Evolutionary conservation across 2,797 vertebrate species (phyloP).

Genomic region (Lutjanus argentimaculatus): DNA sequence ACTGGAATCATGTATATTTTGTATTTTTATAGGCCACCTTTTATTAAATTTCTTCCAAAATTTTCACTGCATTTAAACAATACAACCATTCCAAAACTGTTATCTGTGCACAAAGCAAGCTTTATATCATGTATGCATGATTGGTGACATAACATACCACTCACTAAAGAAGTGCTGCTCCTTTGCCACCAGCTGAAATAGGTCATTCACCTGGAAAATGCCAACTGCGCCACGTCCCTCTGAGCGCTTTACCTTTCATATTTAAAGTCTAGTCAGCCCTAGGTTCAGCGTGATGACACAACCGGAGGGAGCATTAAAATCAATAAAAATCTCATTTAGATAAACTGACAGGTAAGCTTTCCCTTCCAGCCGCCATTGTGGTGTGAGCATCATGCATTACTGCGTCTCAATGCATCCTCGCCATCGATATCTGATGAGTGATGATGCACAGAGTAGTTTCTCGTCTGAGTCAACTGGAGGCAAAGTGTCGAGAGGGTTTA

Average conservation of each 20-base stretch:
- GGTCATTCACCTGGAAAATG: constrained; percentile 52
- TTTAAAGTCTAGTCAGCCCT: constrained; percentile 55
- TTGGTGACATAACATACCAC: constrained; percentile 22
- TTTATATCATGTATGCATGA: not conserved
- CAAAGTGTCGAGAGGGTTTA: constrained; percentile 16
- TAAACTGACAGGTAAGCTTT: constrained; percentile 65
- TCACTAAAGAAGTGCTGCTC: constrained; percentile 28
- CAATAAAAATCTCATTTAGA: constrained; percentile 75
- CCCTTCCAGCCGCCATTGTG: constrained; percentile 35
- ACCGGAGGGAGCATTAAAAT: constrained; percentile 50
- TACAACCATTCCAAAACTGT: constrained; percentile 11
- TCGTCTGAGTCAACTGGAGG: constrained; percentile 28
- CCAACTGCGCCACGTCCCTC: constrained; percentile 53
- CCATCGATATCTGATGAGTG: constrained; percentile 57
- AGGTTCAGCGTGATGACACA: constrained; percentile 50
- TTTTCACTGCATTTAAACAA: too few species aligned
- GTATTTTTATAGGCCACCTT: too few species aligned
- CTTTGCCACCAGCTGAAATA: constrained; percentile 29
- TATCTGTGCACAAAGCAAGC: constrained; percentile 8
- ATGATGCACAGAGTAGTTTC: constrained; percentile 47
- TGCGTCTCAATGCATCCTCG: constrained; percentile 43
- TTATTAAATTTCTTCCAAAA: too few species aligned
- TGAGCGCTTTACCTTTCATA: constrained; percentile 67
- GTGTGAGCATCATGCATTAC: constrained; percentile 29
- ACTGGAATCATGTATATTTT: too few species aligned